Base-by-base conservation (phyloP, 2,888 invertebrate genomes). In the Drosophila rubida region DNA sequence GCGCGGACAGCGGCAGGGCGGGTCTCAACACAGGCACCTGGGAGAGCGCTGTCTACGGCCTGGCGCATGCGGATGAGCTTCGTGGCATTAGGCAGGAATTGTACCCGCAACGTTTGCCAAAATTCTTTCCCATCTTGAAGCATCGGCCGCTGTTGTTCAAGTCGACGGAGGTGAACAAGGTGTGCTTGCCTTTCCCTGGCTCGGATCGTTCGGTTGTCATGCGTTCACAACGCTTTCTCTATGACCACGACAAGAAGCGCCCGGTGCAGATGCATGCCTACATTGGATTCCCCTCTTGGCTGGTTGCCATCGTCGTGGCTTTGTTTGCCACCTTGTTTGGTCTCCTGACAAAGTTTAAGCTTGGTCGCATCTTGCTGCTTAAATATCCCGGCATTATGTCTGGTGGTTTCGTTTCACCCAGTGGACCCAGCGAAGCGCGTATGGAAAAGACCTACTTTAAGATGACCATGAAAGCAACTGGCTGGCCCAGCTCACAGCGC, bases 201-300 rank as follows among this genome's bases (percentile, higher is more conserved):
- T 93, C 97, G 7, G 98, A 98, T 93, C 94, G 94, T 65, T 95
- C 97, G 1, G 95, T 98, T 0, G 94, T 96, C n/a, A 92, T 94
- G 89, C 94, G 98, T 46, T 95, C 97, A 0, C 98, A 98, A 91
- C 94, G 96, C 51, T 94, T 94, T 89, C 93, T 97, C 16, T 95
- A 94, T 89, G 94, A 95, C 41, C 91, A 92, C 1, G 93, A 94
- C 0, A 94, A 95, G 57, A 93, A 94, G 75, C 94, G 97, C 4
- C 98, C 98, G 0, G 94, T 94, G 6, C 97, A 98, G 92, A 93
- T 96, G 90, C 93, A 94, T 37, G 94, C 96, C 0, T 98, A 98
- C 90, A 73, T 95, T n/a, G 93, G 93, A 8, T 90, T 94, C 13
- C 92, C 93, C n/a, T 93, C 94, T 0, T 87, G 95, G 27, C 65